Conservation (phyloP, 2,888 invertebrate species). For the Drosophila demipolita region DNA sequence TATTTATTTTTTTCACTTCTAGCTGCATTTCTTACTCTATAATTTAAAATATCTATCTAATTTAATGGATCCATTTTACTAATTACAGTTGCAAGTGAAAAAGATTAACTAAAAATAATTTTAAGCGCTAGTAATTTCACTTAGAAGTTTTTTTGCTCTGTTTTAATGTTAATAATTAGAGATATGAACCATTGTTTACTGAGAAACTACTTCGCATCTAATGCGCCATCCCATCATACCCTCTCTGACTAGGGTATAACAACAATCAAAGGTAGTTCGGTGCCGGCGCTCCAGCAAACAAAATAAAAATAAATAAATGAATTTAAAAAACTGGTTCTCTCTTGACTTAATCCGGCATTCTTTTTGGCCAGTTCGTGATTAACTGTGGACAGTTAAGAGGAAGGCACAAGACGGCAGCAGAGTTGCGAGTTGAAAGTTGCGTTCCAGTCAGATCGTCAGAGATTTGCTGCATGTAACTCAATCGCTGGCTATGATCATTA, state of each 20-base stretch:
- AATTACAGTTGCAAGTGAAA: not conserved
- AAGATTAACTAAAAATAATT: not conserved
- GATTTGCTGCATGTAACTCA: constrained; percentile 79
- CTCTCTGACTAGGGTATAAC: constrained; percentile 31
- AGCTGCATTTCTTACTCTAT: not conserved
- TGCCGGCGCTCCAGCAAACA: constrained; percentile 45
- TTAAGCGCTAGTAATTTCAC: not conserved
- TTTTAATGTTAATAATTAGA: not conserved
- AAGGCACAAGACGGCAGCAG: constrained; percentile 23
- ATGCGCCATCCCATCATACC: not conserved
- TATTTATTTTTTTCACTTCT: not conserved
- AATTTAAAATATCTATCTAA: not conserved
- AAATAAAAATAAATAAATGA: constrained; percentile 1
- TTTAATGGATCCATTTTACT: not conserved
- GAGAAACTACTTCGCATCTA: not conserved
- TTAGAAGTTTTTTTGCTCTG: not conserved
- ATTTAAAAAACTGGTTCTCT: constrained; percentile 42
- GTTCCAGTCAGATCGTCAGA: constrained; percentile 52
- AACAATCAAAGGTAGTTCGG: constrained; percentile 28
- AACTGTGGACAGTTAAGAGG: constrained; percentile 72
- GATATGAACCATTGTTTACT: not conserved
- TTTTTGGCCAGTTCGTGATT: constrained; percentile 70
- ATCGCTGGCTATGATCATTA: constrained; percentile 79
- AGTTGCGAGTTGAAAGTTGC: constrained; percentile 13
- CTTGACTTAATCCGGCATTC: constrained; percentile 72